Evolutionary conservation across 2,113 vertebrate genomes (phyloP), one percentile per base, ranked within the genome.

Genomic region (Pleuronectes platessa): DNA sequence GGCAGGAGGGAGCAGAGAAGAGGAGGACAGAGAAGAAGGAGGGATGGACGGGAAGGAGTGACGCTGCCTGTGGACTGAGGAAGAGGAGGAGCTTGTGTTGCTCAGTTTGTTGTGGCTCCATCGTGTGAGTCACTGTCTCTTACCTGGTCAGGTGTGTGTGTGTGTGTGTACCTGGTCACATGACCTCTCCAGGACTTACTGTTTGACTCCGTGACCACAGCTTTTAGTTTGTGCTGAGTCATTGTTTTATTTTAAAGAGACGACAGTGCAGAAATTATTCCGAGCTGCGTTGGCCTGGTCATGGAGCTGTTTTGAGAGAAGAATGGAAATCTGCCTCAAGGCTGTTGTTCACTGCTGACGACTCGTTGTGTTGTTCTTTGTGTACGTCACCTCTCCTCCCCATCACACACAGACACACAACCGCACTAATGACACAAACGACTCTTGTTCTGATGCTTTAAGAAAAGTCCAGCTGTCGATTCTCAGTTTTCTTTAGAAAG

Each of bases 181-280:
- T 89, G 85, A 88, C 69, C 23, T 58, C 3, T 17, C 27, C 37
- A 47, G 56, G 27, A 21, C 14, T 17, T 6, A 15, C 14, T 49
- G 15, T 45, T 45, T 45, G 42, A 45, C 35, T 10, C 42, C 1
- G 42, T 4, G 42, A 13, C 18, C 17, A 10, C 49, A 18, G 49
- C 17, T 51, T 4, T 5, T 5, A 7, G 2, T 9, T n/a, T 27
- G 26, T 35, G 20, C n/a, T 24, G 40, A 42, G 23, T 61, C 45
- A 6, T 11, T 2, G 31, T 31, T 31, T 3, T 18, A 4, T 59
- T 11, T 53, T 40, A 17, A 73, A 63, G 67, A 63, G 67, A 66
- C 68, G 81, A 77, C 72, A 2, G 27, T 56, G 66, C 73, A 78
- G 72, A 81, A 83, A 78, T 72, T 3, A 73, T 71, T 61, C 8